Evolutionary conservation across 1,140 invertebrate genomes (phyloP), one percentile per base, ranked within the genome.

Genomic region (Musca domestica): DNA sequence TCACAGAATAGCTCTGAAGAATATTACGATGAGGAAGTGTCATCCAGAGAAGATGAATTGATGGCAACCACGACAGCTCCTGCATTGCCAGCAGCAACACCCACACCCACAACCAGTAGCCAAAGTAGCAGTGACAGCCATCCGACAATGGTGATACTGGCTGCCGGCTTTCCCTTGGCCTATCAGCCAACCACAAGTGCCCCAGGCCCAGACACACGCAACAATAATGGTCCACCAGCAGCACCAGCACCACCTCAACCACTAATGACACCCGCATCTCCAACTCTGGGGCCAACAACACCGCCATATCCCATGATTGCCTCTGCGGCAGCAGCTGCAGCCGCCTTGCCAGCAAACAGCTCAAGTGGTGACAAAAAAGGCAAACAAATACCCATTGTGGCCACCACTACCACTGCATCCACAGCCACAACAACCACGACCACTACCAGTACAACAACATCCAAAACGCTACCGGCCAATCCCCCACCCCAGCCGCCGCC

Each of bases 341-440:
- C 73, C 68, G 10, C 75, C 75, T 17, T 71, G 71, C 3, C 74
- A 77, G 10, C 27, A n/a, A n/a, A n/a, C n/a, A n/a, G n/a, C 69
- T 1, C 76, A 76, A 17, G 67, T 72, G 25, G 27, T 76, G 52
- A 74, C 72, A 49, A 64, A 49, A 49, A 64, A 63, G 10, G 66
- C 4, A 66, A 61, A 61, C 56, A 61, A 61, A 61, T 61, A 34
- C 56, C 56, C 15, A 61, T 61, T 41, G 19, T 34, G 7, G 34
- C n/a, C 27, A 61, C 17, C 10, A 58, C 47, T 3, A 63, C 69
- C 10, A 58, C 69, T 20, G 30, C 47, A 2, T 68, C 52, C 41
- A 52, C 74, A 1, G 67, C 72, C 5, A 67, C 71, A 2, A 72
- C 71, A 0, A 64, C 71, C 1, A 67, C 71, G 7, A 73, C 70